Percentiles rank a stretch among this genome's conserved stretches.
Conservation (phyloP, 2,888 invertebrate species). For the Epirrita christyi region DNA sequence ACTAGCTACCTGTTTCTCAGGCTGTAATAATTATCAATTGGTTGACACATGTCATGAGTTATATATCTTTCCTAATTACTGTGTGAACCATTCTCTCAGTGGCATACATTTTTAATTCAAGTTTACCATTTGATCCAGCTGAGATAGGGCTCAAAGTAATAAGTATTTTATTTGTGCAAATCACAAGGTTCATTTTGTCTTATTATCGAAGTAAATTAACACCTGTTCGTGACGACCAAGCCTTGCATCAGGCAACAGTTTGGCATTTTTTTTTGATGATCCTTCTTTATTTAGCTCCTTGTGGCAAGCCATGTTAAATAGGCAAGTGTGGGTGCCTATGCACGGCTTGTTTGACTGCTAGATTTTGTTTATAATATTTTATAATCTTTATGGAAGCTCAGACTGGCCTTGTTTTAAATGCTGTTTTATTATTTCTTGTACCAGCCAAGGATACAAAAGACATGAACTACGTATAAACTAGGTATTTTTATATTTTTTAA, state of each 20-base stretch:
- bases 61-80: conserved; percentile 9
- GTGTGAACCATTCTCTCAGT: conserved; percentile 1
- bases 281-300: too few species aligned
- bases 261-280: too few species aligned
- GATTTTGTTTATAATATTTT: neutral
- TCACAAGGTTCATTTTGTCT: too few species aligned
- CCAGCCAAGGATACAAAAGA: conserved; percentile 9
- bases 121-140: neutral
- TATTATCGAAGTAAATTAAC: too few species aligned
- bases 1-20: conserved; percentile 4
- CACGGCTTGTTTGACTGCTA: neutral
- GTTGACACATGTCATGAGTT: conserved; percentile 1
- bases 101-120: conserved; percentile 1
- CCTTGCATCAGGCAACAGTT: too few species aligned
- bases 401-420: conserved; percentile 14
- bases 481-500: neutral
- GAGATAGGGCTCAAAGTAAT: too few species aligned
- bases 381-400: neutral
- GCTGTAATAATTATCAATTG: conserved; percentile 9
- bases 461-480: conserved; percentile 4
- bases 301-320: too few species aligned
- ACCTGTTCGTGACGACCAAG: too few species aligned
- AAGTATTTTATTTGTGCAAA: too few species aligned
- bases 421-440: conserved; percentile 3
- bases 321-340: neutral